A percentile compares a stretch with the other conserved stretches of the same genome.
phyloP scores from a whole-genome alignment of 2,113 vertebrate species.

The Lipophrys pholis region DNA sequence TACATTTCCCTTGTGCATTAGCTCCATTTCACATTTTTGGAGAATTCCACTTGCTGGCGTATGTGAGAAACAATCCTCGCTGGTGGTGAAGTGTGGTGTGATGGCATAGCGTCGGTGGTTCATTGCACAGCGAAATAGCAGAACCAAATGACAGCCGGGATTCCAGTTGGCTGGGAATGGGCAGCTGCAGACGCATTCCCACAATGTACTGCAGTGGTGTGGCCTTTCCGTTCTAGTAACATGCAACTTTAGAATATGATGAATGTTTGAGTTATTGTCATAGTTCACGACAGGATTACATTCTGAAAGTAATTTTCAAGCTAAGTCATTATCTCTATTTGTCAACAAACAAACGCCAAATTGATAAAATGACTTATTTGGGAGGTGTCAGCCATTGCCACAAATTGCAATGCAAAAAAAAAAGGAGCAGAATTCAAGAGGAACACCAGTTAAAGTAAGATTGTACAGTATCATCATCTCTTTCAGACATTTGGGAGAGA shows the following conservation, averaged over 20 bases:
- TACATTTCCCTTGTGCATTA: constrained; percentile 79
- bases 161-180: constrained; percentile 43
- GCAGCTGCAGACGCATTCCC: constrained; percentile 42
- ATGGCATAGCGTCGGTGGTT: constrained; percentile 63
- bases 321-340: too few relatives aligned
- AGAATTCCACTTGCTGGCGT: constrained; percentile 49
- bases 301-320: background rate
- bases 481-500: too few relatives aligned
- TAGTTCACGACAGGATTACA: background rate
- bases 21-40: constrained; percentile 72
- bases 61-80: constrained; percentile 53
- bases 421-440: too few relatives aligned
- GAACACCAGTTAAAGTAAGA: too few relatives aligned
- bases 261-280: background rate
- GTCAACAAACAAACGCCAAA: too few relatives aligned
- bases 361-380: too few relatives aligned
- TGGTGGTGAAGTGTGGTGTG: constrained; percentile 59
- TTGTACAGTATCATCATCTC: too few relatives aligned
- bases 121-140: constrained; percentile 74
- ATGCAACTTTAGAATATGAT: background rate
- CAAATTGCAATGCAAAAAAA: too few relatives aligned
- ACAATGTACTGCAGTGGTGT: constrained; percentile 34
- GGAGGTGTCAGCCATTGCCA: too few relatives aligned
- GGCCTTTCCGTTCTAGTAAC: constrained; percentile 11
- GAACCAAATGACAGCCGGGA: constrained; percentile 56